Percentiles rank a stretch among this genome's conserved stretches.
Evolutionary conservation across 2,113 vertebrate genomes (phyloP).

Genomic region (Megaleporinus macrocephalus): DNA sequence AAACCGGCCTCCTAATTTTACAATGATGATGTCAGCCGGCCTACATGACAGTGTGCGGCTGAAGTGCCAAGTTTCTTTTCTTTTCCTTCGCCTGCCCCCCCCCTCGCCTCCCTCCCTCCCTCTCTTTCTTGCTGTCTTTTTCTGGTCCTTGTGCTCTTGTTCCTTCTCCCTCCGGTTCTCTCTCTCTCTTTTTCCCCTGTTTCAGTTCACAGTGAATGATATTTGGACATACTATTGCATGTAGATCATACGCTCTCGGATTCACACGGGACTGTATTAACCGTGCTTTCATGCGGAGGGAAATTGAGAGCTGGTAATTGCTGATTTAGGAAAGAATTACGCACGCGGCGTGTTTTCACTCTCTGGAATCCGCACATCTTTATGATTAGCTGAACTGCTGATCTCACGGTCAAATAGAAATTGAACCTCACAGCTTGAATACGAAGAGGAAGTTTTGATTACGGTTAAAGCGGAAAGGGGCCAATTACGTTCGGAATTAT

Average conservation of each 20-base stretch:
- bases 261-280: constrained; percentile 57
- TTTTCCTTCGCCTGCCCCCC: constrained; percentile 22
- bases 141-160: constrained; percentile 36
- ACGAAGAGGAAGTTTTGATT: constrained; percentile 35
- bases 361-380: constrained; percentile 39
- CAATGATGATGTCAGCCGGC: constrained; percentile 91
- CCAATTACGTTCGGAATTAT: constrained; percentile 42
- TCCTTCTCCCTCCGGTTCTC: constrained; percentile 22
- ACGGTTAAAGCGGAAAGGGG: constrained; percentile 9
- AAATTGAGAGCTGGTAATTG: constrained; percentile 58
- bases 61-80: constrained; percentile 73
- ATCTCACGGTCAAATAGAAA: constrained; percentile 50
- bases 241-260: constrained; percentile 30
- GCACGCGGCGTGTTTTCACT: constrained; percentile 55
- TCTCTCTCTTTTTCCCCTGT: constrained; percentile 51
- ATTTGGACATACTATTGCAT: constrained; percentile 38
- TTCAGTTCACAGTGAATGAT: constrained; percentile 55
- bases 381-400: constrained; percentile 49
- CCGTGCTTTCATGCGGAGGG: constrained; percentile 38
- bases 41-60: constrained; percentile 84
- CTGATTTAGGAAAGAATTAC: constrained; percentile 61
- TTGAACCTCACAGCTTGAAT: constrained; percentile 30
- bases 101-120: neutral
- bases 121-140: constrained; percentile 46
- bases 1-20: constrained; percentile 90